phyloP scores from a whole-genome alignment of 1,140 invertebrate species.

The Drosophila arawakana region DNA sequence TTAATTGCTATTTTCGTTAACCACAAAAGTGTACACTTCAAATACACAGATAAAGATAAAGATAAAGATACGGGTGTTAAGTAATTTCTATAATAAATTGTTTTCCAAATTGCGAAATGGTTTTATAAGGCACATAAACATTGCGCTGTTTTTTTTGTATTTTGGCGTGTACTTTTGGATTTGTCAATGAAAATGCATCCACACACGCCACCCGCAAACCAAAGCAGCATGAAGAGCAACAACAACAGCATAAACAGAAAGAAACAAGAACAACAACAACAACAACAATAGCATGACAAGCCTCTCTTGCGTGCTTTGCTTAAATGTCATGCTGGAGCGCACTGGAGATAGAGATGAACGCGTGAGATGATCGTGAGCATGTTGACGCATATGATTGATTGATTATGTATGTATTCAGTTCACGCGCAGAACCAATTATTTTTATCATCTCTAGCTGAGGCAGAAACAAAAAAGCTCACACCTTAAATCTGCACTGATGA shows the following conservation, averaged over 20 bases:
- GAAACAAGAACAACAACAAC: slow-evolving; percentile 16
- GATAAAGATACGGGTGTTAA: slow-evolving; percentile 27
- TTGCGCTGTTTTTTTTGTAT: slow-evolving; percentile 10
- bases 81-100: slow-evolving; percentile 53
- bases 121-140: slow-evolving; percentile 41
- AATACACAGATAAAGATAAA: slow-evolving; percentile 29
- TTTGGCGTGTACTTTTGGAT: slow-evolving; percentile 20
- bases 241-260: slow-evolving; percentile 10
- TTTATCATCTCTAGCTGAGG: background rate
- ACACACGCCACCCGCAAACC: slow-evolving; percentile 36
- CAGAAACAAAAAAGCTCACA: slow-evolving; percentile 9
- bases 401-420: background rate
- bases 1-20: slow-evolving; percentile 60
- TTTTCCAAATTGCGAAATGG: slow-evolving; percentile 36
- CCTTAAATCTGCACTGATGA: slow-evolving; percentile 8
- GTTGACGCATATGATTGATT: background rate
- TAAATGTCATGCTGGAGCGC: slow-evolving; percentile 44
- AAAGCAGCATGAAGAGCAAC: background rate
- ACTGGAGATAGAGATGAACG: slow-evolving; percentile 36
- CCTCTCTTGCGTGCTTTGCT: slow-evolving; percentile 39
- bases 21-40: background rate
- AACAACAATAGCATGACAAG: slow-evolving; percentile 38
- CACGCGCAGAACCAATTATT: slow-evolving; percentile 1
- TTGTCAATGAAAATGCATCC: slow-evolving; percentile 56
- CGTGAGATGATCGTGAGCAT: slow-evolving; percentile 33